A percentile compares a stretch with the other conserved stretches of the same genome.
Evolutionary conservation across 2,113 vertebrate species (phyloP).

Genomic region (Otolemur garnettii): DNA sequence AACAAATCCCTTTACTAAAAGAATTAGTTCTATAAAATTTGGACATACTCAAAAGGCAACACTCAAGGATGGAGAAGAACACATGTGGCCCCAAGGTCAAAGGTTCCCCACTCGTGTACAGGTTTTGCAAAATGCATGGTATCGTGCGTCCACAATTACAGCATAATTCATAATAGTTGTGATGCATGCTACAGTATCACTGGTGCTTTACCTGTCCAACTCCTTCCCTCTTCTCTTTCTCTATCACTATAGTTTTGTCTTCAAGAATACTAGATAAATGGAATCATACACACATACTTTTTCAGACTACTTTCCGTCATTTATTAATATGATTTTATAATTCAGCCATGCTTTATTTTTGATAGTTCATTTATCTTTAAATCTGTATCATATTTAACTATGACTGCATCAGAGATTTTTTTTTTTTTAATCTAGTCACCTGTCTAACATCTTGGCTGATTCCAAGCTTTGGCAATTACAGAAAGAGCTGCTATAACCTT

Average conservation of each 20-base stretch:
- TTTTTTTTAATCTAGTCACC: not conserved
- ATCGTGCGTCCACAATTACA: rapidly evolving
- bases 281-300: not conserved
- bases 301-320: not conserved
- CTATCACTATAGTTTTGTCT: not conserved
- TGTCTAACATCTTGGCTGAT: not conserved
- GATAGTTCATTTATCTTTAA: not conserved
- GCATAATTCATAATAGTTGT: not conserved
- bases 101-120: not conserved
- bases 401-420: not conserved
- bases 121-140: not conserved
- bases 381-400: not conserved
- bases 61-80: too few relatives aligned
- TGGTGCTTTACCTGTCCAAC: not conserved
- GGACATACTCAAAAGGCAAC: too few relatives aligned
- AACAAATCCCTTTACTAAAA: too few relatives aligned
- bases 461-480: not conserved
- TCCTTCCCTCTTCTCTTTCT: rapidly evolving
- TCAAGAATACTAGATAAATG: not conserved
- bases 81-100: too few relatives aligned
- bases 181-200: not conserved
- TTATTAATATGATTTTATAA: not conserved
- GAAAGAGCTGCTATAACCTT: not conserved
- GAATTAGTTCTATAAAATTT: too few relatives aligned
- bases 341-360: not conserved